These are phyloP conservation scores for Eolophus roseicapilla DNA, from an alignment of 2,113 vertebrate genomes.

Conservation along the genomic window DNA sequence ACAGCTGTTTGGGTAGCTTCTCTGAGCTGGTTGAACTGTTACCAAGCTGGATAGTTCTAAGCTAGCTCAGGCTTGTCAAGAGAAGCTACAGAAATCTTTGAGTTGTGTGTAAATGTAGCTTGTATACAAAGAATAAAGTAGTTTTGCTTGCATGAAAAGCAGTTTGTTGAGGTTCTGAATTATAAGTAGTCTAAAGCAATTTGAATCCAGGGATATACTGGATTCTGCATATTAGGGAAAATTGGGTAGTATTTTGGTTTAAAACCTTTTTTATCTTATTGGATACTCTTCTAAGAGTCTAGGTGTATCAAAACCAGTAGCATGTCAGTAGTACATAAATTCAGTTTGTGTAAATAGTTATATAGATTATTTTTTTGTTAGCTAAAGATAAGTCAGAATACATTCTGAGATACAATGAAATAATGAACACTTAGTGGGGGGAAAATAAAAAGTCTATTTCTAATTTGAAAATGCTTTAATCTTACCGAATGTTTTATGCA, in stretches of 20 bases:
- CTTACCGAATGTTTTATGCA: neutral
- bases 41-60: neutral
- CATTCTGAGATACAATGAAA: neutral
- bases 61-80: neutral
- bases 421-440: neutral
- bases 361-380: neutral
- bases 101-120: neutral
- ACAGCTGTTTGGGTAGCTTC: neutral
- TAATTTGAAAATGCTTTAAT: neutral
- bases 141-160: neutral
- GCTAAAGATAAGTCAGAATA: neutral
- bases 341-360: neutral
- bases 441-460: neutral
- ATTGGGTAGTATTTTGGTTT: neutral
- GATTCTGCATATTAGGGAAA: neutral
- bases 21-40: neutral
- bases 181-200: neutral
- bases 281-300: neutral
- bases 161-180: neutral
- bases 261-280: neutral
- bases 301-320: neutral
- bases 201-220: neutral
- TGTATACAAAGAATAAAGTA: neutral
- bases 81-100: neutral
- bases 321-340: neutral